These are phyloP conservation scores for Sebastes hubbsi DNA, from an alignment of 2,797 vertebrate species.

Conservation along the genomic window DNA sequence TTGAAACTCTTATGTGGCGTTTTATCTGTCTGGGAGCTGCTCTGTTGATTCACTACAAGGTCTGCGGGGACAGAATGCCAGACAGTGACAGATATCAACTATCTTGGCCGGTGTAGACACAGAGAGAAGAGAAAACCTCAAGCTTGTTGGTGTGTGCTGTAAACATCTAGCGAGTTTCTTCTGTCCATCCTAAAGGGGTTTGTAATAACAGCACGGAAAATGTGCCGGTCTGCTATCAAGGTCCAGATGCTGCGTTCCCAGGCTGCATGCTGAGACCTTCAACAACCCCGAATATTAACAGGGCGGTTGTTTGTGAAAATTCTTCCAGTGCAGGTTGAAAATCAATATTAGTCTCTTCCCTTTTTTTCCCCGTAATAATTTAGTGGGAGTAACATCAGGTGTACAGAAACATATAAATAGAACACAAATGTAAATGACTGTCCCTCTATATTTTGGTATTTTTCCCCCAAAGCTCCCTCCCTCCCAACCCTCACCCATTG, in stretches of 20 bases:
- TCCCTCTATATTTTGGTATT: too few relatives aligned
- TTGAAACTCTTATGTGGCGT: conserved; percentile 53
- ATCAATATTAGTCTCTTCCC: background rate
- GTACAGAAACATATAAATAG: too few relatives aligned
- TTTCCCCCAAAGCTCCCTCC: rapidly evolving
- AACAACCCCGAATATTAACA: conserved; percentile 34
- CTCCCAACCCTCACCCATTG: too few relatives aligned
- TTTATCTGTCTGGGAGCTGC: conserved; percentile 74
- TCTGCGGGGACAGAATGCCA: conserved; percentile 52
- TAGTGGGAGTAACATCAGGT: too few relatives aligned
- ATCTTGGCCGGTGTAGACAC: conserved; percentile 23
- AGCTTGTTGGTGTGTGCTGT: conserved; percentile 22
- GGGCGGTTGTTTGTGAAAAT: background rate
- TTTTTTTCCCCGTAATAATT: too few relatives aligned
- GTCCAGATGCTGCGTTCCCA: conserved; percentile 81
- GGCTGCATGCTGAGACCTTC: conserved; percentile 63
- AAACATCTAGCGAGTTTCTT: conserved; percentile 39
- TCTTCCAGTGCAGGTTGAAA: conserved; percentile 2
- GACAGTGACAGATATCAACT: conserved; percentile 66
- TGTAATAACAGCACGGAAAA: conserved; percentile 33
- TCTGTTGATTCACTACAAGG: conserved; percentile 71
- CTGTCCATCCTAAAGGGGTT: conserved; percentile 9
- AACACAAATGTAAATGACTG: too few relatives aligned
- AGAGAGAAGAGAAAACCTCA: conserved; percentile 23
- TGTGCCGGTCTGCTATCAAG: conserved; percentile 46